Conservation (phyloP, 2,888 invertebrate genomes). For the Lypha dubia region DNA sequence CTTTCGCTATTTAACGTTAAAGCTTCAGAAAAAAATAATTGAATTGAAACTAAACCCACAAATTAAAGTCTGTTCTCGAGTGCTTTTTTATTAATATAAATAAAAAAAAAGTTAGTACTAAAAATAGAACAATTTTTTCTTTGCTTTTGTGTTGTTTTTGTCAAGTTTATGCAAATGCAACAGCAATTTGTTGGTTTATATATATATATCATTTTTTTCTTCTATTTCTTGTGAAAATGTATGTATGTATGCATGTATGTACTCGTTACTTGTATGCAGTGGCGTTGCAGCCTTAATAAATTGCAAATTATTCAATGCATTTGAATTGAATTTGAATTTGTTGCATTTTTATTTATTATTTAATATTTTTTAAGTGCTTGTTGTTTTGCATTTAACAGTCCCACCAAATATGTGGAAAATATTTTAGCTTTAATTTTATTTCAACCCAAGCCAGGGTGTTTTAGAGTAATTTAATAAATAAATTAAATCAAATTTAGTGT, state of each 20-base stretch:
- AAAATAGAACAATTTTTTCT: slow-evolving; percentile 40
- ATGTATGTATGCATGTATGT: no score
- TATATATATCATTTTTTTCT: slow-evolving; percentile 8
- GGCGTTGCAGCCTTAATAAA: slow-evolving; percentile 58
- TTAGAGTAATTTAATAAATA: slow-evolving; percentile 20
- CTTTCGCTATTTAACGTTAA: slow-evolving; percentile 41
- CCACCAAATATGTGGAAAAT: slow-evolving; percentile 11
- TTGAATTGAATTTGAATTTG: slow-evolving; percentile 42
- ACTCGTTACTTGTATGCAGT: slow-evolving; percentile 54
- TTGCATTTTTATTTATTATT: slow-evolving; percentile 16
- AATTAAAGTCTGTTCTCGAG: slow-evolving; percentile 36
- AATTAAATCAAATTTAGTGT: not conserved
- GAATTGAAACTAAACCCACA: slow-evolving; percentile 28
- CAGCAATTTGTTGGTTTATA: slow-evolving; percentile 39
- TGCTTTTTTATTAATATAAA: slow-evolving; percentile 25
- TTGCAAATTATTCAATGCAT: slow-evolving; percentile 49
- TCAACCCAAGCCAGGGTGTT: slow-evolving; percentile 33
- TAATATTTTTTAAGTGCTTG: not conserved
- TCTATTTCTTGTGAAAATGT: not conserved
- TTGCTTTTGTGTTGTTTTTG: slow-evolving; percentile 17
- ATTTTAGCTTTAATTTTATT: slow-evolving; percentile 36
- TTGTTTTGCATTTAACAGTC: not conserved
- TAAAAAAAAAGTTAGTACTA: slow-evolving; percentile 7
- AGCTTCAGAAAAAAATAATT: slow-evolving; percentile 5
- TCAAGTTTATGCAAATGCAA: slow-evolving; percentile 54